Evolutionary conservation across 2,888 invertebrate genomes (phyloP).

Genomic region (Criorhina ranunculi): DNA sequence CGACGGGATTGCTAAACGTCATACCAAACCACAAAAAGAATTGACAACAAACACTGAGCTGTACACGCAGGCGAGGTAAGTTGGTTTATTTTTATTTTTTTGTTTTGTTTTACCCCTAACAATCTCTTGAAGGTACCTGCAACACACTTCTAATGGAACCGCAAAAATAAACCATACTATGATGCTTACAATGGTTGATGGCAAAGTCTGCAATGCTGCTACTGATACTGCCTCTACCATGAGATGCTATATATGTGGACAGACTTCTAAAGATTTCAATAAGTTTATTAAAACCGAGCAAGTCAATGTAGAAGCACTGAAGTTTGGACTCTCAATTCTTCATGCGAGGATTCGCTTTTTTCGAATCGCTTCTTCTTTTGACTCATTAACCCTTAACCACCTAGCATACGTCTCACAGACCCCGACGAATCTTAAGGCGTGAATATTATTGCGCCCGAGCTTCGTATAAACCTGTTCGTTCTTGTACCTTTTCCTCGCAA

Average conservation of each 20-base stretch:
- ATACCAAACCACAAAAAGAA: slow-evolving; percentile 39
- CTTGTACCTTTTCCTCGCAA: too few relatives aligned
- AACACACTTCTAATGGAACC: slow-evolving; percentile 46
- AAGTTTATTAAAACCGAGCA: slow-evolving; percentile 69
- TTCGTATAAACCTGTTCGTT: too few relatives aligned
- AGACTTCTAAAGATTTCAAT: slow-evolving; percentile 81
- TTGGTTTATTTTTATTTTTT: too few relatives aligned
- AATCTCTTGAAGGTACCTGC: too few relatives aligned
- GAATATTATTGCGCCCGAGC: too few relatives aligned
- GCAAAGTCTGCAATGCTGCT: slow-evolving; percentile 77
- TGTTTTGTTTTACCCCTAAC: too few relatives aligned
- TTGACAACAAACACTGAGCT: too few relatives aligned
- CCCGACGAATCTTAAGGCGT: too few relatives aligned
- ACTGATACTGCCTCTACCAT: slow-evolving; percentile 79
- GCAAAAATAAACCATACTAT: slow-evolving; percentile 75
- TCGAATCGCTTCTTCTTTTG: slow-evolving; percentile 21
- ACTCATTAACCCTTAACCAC: too few relatives aligned
- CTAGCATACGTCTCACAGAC: too few relatives aligned
- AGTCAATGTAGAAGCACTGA: slow-evolving; percentile 72
- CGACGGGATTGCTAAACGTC: too few relatives aligned
- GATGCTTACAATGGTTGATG: slow-evolving; percentile 79
- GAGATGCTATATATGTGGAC: slow-evolving; percentile 80
- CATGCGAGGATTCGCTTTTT: slow-evolving; percentile 75
- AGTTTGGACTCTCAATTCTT: slow-evolving; percentile 78
- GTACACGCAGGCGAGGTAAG: too few relatives aligned